Evolutionary conservation across 2,113 vertebrate species (phyloP).

Genomic region (Passer montanus): DNA sequence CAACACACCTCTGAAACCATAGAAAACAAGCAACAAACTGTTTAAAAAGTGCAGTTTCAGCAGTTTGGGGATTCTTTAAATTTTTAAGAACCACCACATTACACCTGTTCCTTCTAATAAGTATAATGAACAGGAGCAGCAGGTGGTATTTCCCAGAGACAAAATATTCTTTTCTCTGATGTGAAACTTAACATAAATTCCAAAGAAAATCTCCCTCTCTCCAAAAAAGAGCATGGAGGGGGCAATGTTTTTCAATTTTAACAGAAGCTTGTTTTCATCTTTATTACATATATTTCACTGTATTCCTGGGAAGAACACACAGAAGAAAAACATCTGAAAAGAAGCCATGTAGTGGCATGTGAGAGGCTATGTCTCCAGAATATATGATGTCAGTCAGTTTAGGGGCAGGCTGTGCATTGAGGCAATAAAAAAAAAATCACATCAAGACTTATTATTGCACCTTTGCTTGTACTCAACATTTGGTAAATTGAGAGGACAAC

Average conservation of each 20-base stretch:
- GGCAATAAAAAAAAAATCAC: background rate
- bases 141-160: background rate
- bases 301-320: background rate
- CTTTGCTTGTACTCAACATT: background rate
- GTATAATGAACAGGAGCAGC: background rate
- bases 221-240: background rate
- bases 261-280: background rate
- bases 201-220: background rate
- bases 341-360: background rate
- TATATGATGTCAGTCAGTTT: background rate
- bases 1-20: accelerated
- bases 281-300: background rate
- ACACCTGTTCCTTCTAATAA: background rate
- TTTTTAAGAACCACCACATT: background rate
- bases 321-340: background rate
- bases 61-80: background rate
- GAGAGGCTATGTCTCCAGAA: background rate
- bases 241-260: background rate
- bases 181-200: background rate
- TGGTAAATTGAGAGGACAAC: background rate
- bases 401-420: background rate
- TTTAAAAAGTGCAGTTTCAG: background rate
- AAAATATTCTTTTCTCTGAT: background rate
- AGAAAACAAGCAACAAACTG: background rate
- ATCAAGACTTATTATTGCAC: background rate